Conservation (phyloP, 2,797 vertebrate species). For the Cyprinella venusta region DNA sequence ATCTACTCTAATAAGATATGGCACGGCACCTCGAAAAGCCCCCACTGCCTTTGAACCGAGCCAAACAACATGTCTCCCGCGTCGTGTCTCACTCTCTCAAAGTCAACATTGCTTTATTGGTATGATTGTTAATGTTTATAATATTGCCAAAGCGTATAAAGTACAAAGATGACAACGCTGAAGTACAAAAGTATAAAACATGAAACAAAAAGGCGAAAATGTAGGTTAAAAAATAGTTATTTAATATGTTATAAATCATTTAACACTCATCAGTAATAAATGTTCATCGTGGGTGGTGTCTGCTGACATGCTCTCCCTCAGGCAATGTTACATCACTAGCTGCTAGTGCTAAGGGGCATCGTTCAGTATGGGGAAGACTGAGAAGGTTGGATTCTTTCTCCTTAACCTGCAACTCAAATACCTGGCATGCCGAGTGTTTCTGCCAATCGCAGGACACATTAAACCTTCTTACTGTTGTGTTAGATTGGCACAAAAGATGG, state of each 20-base stretch:
- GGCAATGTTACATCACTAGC: constrained; percentile 4
- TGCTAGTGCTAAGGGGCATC: not conserved
- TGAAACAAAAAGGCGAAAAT: not conserved
- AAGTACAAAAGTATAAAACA: not conserved
- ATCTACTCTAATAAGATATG: constrained; percentile 41
- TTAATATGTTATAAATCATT: not conserved
- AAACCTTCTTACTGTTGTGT: not conserved
- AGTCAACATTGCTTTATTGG: constrained; percentile 10
- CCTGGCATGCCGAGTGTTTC: not conserved
- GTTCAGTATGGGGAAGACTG: not conserved
- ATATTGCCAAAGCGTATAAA: constrained; percentile 1
- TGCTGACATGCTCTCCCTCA: not conserved
- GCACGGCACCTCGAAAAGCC: constrained; percentile 34
- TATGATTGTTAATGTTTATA: constrained; percentile 1
- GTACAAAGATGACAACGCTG: not conserved
- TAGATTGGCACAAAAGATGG: not conserved
- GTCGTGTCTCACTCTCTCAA: not conserved
- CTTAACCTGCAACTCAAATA: not conserved
- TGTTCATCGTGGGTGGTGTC: not conserved
- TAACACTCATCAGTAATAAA: not conserved
- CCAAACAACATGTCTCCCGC: constrained; percentile 28
- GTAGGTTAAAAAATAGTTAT: not conserved
- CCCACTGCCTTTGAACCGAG: constrained; percentile 37
- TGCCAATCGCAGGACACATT: not conserved
- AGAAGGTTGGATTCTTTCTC: not conserved